Conservation (phyloP, 2,888 invertebrate genomes). For the Parascotia fuliginaria region DNA sequence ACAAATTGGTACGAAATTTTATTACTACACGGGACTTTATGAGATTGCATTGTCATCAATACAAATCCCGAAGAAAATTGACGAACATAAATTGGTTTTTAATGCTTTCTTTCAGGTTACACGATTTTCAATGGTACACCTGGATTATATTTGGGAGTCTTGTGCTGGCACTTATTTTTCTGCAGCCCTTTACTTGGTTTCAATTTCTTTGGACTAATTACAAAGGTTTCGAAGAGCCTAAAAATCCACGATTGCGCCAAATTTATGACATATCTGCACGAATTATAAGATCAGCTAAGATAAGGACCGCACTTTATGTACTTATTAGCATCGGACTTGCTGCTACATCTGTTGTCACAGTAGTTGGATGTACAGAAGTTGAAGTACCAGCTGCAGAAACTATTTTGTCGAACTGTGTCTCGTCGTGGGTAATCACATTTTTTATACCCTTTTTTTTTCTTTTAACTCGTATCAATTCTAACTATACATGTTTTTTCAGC, state of each 20-base stretch:
- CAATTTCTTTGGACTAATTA: slow-evolving; percentile 88
- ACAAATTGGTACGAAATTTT: slow-evolving; percentile 67
- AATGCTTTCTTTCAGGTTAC: slow-evolving; percentile 55
- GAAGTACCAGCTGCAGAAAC: slow-evolving; percentile 51
- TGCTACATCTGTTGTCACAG: slow-evolving; percentile 88
- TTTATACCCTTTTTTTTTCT: slow-evolving; percentile 3
- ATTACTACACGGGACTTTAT: too few species aligned
- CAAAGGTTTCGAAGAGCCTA: slow-evolving; percentile 84
- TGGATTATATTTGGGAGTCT: slow-evolving; percentile 58
- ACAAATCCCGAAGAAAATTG: too few species aligned
- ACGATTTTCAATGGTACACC: slow-evolving; percentile 66
- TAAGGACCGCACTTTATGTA: slow-evolving; percentile 88
- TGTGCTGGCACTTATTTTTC: slow-evolving; percentile 65
- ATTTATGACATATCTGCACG: slow-evolving; percentile 87
- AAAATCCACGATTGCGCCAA: slow-evolving; percentile 77
- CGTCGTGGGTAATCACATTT: slow-evolving; percentile 78
- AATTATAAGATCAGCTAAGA: slow-evolving; percentile 87
- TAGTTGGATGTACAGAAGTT: slow-evolving; percentile 76
- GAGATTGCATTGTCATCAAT: too few species aligned
- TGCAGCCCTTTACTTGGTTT: slow-evolving; percentile 91
- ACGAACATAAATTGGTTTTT: too few species aligned
- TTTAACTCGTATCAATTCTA: slow-evolving; percentile 8
- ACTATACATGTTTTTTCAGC: slow-evolving; percentile 79
- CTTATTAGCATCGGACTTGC: slow-evolving; percentile 88
- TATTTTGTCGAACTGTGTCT: slow-evolving; percentile 76